Conservation (phyloP, 2,888 invertebrate genomes). For the Phorcus lineatus region DNA sequence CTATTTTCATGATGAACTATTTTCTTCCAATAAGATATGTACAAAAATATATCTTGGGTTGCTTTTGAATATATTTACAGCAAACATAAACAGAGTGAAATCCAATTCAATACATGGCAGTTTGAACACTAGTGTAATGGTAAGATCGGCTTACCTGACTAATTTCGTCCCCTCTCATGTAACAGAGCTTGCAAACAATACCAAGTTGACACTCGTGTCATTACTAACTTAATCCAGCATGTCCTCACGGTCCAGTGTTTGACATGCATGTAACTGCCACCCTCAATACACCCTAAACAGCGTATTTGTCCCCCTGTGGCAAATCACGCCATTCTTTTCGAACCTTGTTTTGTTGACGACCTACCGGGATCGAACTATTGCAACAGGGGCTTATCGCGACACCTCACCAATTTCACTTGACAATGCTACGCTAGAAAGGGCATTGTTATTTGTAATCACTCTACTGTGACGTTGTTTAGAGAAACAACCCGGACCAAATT, state of each 20-base stretch:
- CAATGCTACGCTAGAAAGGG: not conserved
- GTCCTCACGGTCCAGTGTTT: not conserved
- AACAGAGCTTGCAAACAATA: too few species aligned
- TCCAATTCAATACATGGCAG: too few species aligned
- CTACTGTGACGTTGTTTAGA: not conserved
- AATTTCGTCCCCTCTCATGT: too few species aligned
- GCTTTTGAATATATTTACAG: too few species aligned
- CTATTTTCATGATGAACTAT: too few species aligned
- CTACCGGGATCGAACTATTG: not conserved
- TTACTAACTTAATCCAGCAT: not conserved
- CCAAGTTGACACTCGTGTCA: not conserved
- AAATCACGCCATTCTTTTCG: constrained; percentile 15
- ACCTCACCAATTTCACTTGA: constrained; percentile 18
- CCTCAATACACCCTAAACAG: not conserved
- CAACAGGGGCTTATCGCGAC: not conserved
- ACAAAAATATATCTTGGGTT: too few species aligned
- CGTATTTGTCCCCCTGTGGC: not conserved
- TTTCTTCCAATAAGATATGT: too few species aligned
- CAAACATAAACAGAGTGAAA: too few species aligned
- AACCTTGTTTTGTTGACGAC: not conserved
- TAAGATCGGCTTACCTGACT: too few species aligned
- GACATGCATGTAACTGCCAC: not conserved
- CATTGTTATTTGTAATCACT: not conserved
- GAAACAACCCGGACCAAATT: not conserved
- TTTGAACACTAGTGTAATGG: too few species aligned